Percentiles rank a stretch among this genome's conserved stretches.
Conservation (phyloP, 2,113 vertebrate genomes). For the Entomyzon cyanotis region DNA sequence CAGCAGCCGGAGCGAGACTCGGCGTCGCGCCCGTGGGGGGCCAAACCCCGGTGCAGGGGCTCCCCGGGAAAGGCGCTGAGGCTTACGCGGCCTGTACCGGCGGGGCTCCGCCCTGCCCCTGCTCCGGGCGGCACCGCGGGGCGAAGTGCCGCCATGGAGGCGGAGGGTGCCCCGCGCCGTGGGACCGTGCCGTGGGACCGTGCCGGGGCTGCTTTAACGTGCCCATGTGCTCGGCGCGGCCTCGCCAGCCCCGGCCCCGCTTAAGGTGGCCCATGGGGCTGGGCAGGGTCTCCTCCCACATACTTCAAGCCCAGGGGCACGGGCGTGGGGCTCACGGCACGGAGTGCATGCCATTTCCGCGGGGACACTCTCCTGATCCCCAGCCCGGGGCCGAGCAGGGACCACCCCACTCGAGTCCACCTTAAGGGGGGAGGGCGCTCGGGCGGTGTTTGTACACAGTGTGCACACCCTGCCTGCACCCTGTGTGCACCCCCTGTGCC, state of each 20-base stretch:
- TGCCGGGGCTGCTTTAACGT: slow-evolving; percentile 40
- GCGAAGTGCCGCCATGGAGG: not conserved
- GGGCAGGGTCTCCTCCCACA: not conserved
- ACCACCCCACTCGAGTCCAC: slow-evolving; percentile 47
- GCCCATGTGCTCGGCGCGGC: slow-evolving; percentile 53
- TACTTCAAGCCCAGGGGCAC: not conserved
- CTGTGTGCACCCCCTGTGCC: not conserved
- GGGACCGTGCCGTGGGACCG: not conserved
- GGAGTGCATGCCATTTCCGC: rapidly evolving
- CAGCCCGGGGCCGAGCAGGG: not conserved
- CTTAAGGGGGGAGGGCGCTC: slow-evolving; percentile 62
- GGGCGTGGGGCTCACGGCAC: rapidly evolving
- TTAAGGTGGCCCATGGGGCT: slow-evolving; percentile 71
- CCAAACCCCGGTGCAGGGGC: too few species aligned
- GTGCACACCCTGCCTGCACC: not conserved
- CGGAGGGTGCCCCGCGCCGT: rapidly evolving
- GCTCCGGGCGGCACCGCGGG: not conserved
- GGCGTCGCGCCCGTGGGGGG: too few species aligned
- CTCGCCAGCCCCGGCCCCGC: not conserved
- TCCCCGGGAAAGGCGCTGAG: not conserved
- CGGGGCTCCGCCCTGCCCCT: not conserved
- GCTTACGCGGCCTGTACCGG: not conserved
- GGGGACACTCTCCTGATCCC: not conserved
- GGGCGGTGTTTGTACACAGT: slow-evolving; percentile 74
- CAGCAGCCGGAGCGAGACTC: not conserved